Base-by-base conservation (phyloP, 2,113 vertebrate genomes). In the Acanthisitta chloris region DNA sequence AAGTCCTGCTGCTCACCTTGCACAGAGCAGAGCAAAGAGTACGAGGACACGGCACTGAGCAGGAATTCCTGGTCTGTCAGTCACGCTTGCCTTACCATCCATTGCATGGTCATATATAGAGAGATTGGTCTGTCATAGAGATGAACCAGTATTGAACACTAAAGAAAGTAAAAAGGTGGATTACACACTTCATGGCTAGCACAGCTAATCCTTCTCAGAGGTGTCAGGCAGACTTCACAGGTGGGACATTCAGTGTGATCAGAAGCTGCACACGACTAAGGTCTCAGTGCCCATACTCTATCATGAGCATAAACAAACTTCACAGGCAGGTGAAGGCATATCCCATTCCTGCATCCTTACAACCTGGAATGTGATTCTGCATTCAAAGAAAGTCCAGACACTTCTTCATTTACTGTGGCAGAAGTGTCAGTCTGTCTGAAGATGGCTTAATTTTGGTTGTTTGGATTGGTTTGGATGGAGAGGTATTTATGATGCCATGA, bases 231-330 rank as follows among this genome's bases (percentile, higher is more conserved):
- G 40, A 26, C 14, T 58, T 71, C 42, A 36, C 34, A 16, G 36
- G 8, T 78, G 51, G 31, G 18, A 54, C 0, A 0, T 70, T 5
- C 6, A 54, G 21, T 20, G 24, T 1, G 1, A 40, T 20, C n/a
- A 62, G 67, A 87, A 92, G 15, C 54, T 73, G 12, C 58, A 21
- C 24, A 5, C 6, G 31, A 6, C 48, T 18, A 21, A 24, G 29
- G 13, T 74, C 67, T 36, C 58, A 4, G 26, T 33, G 61, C 3
- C 0, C n/a, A 9, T 74, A 3, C 18, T 77, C 24, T 49, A 36
- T 36, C 6, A 4, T 20, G 17, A 64, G 29, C 28, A 13, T 33
- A 76, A 26, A 42, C 23, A 43, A 26, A 17, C 52, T 36, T 83
- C 48, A 31, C 0, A 3, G 61, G 31, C 17, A 31, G 26, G 25